These are phyloP conservation scores for Pogonomyrmex barbatus DNA, from an alignment of 1,140 invertebrate genomes.

Conservation along the genomic window DNA sequence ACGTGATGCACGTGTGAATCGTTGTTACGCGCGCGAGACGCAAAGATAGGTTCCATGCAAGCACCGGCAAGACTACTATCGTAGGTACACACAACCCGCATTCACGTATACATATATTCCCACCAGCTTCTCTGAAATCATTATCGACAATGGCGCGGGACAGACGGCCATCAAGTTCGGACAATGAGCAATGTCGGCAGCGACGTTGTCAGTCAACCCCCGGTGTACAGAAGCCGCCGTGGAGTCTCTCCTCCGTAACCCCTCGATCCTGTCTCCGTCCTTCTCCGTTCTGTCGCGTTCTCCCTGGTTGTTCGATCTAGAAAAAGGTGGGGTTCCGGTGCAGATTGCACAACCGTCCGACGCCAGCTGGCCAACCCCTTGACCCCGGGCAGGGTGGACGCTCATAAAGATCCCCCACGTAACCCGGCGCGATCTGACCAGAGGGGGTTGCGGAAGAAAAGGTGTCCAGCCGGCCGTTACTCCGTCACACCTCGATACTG, in stretches of 20 bases:
- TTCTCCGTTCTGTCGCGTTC: slow-evolving; percentile 19
- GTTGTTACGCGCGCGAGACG: slow-evolving; percentile 4
- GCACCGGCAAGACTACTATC: slow-evolving; percentile 7
- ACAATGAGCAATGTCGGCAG: slow-evolving; percentile 72
- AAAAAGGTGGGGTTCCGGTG: slow-evolving; percentile 70
- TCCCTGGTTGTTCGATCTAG: slow-evolving; percentile 32
- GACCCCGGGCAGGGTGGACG: slow-evolving; percentile 75
- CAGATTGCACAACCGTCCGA: slow-evolving; percentile 80
- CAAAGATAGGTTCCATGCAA: slow-evolving; percentile 65
- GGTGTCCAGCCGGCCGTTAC: slow-evolving; percentile 72
- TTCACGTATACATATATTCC: neutral
- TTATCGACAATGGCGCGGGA: slow-evolving; percentile 72
- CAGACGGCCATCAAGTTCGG: slow-evolving; percentile 75
- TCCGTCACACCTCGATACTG: slow-evolving; percentile 48
- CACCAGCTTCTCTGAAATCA: slow-evolving; percentile 68
- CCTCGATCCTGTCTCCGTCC: slow-evolving; percentile 30
- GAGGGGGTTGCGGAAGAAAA: slow-evolving; percentile 74
- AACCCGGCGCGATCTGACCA: slow-evolving; percentile 65
- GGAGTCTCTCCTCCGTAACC: slow-evolving; percentile 33
- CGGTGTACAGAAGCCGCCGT: slow-evolving; percentile 30
- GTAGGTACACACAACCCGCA: neutral
- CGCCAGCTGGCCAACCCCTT: slow-evolving; percentile 80
- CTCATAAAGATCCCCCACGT: slow-evolving; percentile 67
- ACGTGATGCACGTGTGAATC: slow-evolving; percentile 23
- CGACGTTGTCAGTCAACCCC: slow-evolving; percentile 68